These are phyloP conservation scores for Acrocera orbiculus DNA, from an alignment of 2,888 invertebrate genomes.

Conservation along the genomic window DNA sequence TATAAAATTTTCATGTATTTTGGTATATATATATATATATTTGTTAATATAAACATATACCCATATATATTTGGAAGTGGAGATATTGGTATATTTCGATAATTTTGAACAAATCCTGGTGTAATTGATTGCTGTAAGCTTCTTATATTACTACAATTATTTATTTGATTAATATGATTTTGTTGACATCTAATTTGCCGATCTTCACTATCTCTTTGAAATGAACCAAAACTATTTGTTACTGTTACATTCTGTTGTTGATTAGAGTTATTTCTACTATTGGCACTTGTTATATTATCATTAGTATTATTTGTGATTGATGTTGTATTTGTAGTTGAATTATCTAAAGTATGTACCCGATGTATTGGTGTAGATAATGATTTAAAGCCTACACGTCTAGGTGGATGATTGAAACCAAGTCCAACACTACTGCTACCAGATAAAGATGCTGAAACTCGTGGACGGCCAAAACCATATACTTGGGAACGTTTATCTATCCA, in stretches of 20 bases:
- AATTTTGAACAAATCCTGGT: too few relatives aligned
- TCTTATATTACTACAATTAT: too few relatives aligned
- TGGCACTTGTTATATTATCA: constrained; percentile 7
- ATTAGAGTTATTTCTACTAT: constrained; percentile 10
- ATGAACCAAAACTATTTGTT: too few relatives aligned
- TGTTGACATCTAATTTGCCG: too few relatives aligned
- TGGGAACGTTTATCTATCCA: constrained; percentile 74
- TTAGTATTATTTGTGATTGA: constrained; percentile 10
- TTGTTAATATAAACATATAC: constrained; percentile 8
- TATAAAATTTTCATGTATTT: background rate
- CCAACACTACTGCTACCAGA: constrained; percentile 40
- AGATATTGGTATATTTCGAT: too few relatives aligned
- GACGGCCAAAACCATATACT: constrained; percentile 56
- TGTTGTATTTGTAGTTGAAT: constrained; percentile 16
- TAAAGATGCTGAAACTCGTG: constrained; percentile 47
- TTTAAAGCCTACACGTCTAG: constrained; percentile 34
- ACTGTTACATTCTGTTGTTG: too few relatives aligned
- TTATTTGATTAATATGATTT: too few relatives aligned
- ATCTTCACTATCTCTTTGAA: too few relatives aligned
- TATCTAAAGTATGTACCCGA: constrained; percentile 45
- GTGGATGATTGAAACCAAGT: constrained; percentile 31
- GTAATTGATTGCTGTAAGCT: too few relatives aligned
- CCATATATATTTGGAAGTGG: constrained; percentile 18
- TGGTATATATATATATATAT: too few relatives aligned
- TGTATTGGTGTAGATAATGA: constrained; percentile 54